Evolutionary conservation across 2,113 vertebrate species (phyloP), one percentile per base, ranked within the genome.

Genomic region (Zosterops pallidus): DNA sequence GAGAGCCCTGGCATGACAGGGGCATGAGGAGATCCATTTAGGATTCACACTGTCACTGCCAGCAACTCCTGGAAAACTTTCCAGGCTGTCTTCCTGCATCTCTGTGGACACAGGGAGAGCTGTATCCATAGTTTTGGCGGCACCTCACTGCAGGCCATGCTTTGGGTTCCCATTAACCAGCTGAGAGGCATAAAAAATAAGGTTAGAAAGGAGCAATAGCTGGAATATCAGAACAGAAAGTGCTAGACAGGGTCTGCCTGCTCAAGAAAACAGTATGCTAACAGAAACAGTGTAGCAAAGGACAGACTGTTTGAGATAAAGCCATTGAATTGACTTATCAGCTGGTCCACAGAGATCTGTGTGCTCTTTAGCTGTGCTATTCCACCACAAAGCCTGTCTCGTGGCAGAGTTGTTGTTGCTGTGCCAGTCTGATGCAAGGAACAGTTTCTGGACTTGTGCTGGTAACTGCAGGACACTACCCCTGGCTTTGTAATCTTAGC

Each of bases 301-400:
- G 37, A n/a, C 5, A 6, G 20, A 7, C 35, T 52, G 25, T 33
- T 37, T 39, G 71, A 69, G 63, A 35, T 22, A 56, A 83, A 89
- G 28, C 12, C 6, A 12, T 18, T 0, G 0, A 52, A 62, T 3
- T 83, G 21, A 10, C 9, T 0, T 44, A 18, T 57, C n/a, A 2
- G 2, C 25, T 3, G 3, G 8, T 31, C 35, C 69, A 35, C 57
- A 39, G 18, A 33, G 44, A 29, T 53, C 39, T 52, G 49, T 1
- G 2, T 14, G 26, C 6, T 15, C 11, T 77, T 75, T 3, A 63
- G 35, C 56, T 60, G 13, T 50, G 29, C 33, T 52, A 5, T 13
- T 18, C 67, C 29, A 26, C 60, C 25, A 35, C 33, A 9, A 47
- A 81, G 31, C 33, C 42, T 50, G 31, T 15, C 33, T 16, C 25